Evolutionary conservation across 1,140 invertebrate genomes (phyloP), one percentile per base, ranked within the genome.

Genomic region (Formica exsecta): DNA sequence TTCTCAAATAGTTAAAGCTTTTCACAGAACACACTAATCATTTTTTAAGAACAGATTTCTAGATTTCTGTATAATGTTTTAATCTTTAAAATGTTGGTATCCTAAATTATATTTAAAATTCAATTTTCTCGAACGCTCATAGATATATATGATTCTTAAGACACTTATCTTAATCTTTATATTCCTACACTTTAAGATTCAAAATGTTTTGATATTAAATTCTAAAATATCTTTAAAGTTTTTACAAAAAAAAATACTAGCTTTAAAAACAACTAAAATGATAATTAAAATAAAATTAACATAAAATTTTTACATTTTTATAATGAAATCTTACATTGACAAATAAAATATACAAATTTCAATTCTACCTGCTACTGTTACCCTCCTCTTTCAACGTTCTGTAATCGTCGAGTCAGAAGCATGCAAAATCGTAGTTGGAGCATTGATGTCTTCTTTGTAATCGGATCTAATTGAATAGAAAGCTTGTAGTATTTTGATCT

Each of bases 361-460:
- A 59, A 83, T 83, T 61, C 54, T 83, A 83, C 54, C 79, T 83
- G 68, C 68, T 73, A 83, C 79, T 83, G 79, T 74, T 83, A 83
- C 79, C 5, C n/a, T 68, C n/a, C 32, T 44, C 44, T 79, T 66
- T 68, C 44, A 19, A 64, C 29, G 19, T 79, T 66, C 73, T 85
- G 61, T 77, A 85, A 85, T 41, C 32, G 36, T 80, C 79, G 64
- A 8, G 44, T 80, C 54, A 76, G 25, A 76, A 75, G 73, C 41
- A 85, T 77, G 65, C 64, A 41, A 54, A 76, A 85, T 38, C 13
- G 36, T 87, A 84, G 61, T 11, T 2, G 25, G 25, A 61, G 9
- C 66, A 25, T 81, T 32, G 38, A 61, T 48, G 25, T 48, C 54
- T 62, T 61, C 57, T 61, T 32, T 48, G 6, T 38, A 83, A 62